Evolutionary conservation across 1,140 invertebrate species (phyloP).

Genomic region (Euschistus heros): DNA sequence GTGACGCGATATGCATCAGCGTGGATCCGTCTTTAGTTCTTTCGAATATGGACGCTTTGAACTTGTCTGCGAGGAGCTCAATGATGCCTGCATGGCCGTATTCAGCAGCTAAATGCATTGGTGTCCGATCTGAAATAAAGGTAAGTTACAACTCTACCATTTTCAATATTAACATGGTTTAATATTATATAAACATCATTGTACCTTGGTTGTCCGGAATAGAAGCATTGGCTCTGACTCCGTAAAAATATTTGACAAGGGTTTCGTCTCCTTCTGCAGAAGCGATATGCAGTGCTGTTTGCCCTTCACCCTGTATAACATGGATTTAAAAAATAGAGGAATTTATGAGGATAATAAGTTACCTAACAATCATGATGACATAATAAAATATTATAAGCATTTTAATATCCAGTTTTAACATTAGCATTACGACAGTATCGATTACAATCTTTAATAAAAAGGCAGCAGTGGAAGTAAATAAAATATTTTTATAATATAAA

Average conservation of each 20-base stretch:
- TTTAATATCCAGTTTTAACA: no score
- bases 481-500: no score
- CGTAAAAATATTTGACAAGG: constrained; percentile 89
- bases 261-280: constrained; percentile 91
- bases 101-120: constrained; percentile 94
- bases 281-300: constrained; percentile 87
- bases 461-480: no score
- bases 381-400: no score
- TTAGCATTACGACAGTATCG: no score
- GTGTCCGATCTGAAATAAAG: constrained; percentile 69
- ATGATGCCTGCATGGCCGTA: constrained; percentile 91
- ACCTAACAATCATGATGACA: no score
- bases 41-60: constrained; percentile 89
- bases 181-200: no score
- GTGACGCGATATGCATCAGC: constrained; percentile 93
- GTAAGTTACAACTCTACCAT: no score
- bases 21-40: constrained; percentile 95
- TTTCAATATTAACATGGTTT: no score
- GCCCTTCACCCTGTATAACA: constrained; percentile 61
- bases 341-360: no score
- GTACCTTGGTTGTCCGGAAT: constrained; percentile 81
- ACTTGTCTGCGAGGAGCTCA: constrained; percentile 93
- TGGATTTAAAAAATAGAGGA: background rate
- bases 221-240: constrained; percentile 83
- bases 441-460: no score